phyloP scores from a whole-genome alignment of 2,113 vertebrate species.

The Eonycteris spelaea region DNA sequence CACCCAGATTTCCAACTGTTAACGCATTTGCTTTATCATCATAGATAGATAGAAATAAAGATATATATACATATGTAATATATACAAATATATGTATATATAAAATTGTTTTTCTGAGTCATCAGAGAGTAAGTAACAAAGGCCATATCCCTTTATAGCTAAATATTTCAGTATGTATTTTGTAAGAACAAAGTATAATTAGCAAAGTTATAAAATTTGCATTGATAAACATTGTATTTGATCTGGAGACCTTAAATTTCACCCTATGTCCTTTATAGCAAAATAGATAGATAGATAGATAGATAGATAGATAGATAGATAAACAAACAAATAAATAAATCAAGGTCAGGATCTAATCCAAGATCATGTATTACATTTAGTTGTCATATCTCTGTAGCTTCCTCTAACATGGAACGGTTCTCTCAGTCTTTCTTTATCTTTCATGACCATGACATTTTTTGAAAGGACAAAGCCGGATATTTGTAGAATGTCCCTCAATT shows the following conservation, averaged over 20 bases:
- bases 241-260: neutral
- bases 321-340: too few species aligned
- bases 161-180: neutral
- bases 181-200: neutral
- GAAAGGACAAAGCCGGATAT: constrained; percentile 1
- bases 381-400: neutral
- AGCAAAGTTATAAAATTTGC: constrained; percentile 23
- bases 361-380: neutral
- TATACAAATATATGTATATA: neutral
- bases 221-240: neutral
- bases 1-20: neutral
- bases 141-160: neutral
- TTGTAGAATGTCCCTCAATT: neutral
- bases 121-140: neutral
- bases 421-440: neutral
- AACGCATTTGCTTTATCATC: neutral
- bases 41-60: neutral
- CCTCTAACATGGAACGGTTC: neutral
- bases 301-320: too few species aligned
- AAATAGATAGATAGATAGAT: too few species aligned
- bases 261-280: neutral
- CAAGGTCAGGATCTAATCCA: neutral
- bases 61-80: neutral
- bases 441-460: constrained; percentile 14
- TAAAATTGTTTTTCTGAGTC: neutral